Percentiles rank a stretch among this genome's conserved stretches.
phyloP scores from a whole-genome alignment of 30 jellyfish, hydroid and myxozoan species.

The Turritopsis rubra region DNA sequence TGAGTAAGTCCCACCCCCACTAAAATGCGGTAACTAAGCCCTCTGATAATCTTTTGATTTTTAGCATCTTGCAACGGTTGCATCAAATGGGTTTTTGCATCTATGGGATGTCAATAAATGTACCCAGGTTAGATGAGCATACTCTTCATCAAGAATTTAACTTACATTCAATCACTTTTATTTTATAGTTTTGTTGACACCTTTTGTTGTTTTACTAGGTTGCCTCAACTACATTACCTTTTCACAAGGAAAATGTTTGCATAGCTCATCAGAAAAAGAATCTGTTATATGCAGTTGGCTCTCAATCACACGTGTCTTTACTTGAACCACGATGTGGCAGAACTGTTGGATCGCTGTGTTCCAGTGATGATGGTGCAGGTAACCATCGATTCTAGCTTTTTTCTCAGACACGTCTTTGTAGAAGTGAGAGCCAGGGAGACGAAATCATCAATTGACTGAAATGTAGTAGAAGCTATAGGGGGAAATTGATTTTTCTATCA shows the following conservation, averaged over 20 bases:
- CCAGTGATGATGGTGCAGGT: conserved; percentile 97
- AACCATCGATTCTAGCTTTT: neutral
- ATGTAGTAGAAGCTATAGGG: too few species aligned
- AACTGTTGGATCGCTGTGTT: conserved; percentile 71
- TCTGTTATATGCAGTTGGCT: conserved; percentile 84
- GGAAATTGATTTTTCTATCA: too few species aligned
- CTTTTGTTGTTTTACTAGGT: conserved; percentile 40
- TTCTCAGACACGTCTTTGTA: too few species aligned
- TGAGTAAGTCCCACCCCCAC: too few species aligned
- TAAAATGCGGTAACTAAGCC: too few species aligned
- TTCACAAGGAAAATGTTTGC: conserved; percentile 92
- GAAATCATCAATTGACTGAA: too few species aligned
- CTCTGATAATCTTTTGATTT: too few species aligned
- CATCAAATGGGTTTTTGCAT: conserved; percentile 84
- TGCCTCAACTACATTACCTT: conserved; percentile 63
- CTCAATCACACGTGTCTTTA: conserved; percentile 90
- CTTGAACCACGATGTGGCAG: conserved; percentile 69
- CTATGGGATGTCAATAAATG: conserved; percentile 51
- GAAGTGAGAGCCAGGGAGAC: too few species aligned
- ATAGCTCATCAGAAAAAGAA: conserved; percentile 60
- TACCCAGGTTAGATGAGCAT: conserved; percentile 13
- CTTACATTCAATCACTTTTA: too few species aligned
- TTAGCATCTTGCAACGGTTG: conserved; percentile 77
- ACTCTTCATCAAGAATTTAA: too few species aligned
- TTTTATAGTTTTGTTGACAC: too few species aligned